Conservation (phyloP, 2,797 vertebrate genomes). For the Craterocephalus amniculus region DNA sequence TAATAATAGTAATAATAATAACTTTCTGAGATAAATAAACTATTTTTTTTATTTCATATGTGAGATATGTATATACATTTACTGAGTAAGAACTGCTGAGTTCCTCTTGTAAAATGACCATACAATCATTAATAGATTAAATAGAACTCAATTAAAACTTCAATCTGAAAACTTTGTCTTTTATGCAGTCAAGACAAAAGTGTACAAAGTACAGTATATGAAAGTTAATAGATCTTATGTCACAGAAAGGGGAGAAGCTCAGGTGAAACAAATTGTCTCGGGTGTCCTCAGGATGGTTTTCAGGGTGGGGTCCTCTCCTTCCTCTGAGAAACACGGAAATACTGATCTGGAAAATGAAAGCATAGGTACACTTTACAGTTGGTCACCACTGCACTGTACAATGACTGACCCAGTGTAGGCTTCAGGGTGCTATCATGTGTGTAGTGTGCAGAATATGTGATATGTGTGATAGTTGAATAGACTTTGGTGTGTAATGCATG, state of each 20-base stretch:
- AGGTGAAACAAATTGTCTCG: constrained; percentile 57
- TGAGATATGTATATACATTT: too few relatives aligned
- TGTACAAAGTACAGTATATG: background rate
- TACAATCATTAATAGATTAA: too few relatives aligned
- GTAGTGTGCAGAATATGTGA: background rate
- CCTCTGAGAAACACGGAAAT: constrained; percentile 64
- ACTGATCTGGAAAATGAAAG: constrained; percentile 62
- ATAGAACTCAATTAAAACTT: background rate
- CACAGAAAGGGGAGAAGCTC: constrained; percentile 59
- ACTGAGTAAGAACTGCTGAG: too few relatives aligned
- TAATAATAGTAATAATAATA: too few relatives aligned
- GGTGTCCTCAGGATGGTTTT: constrained; percentile 64
- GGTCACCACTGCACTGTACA: constrained; percentile 31
- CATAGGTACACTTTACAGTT: constrained; percentile 16
- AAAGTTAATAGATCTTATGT: constrained; percentile 59
- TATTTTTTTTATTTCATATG: too few relatives aligned
- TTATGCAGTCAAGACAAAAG: constrained; percentile 7
- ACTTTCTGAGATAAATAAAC: too few relatives aligned
- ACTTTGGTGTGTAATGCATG: background rate
- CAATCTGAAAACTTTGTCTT: background rate
- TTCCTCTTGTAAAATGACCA: too few relatives aligned
- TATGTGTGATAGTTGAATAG: too few relatives aligned
- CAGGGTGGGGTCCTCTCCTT: constrained; percentile 68
- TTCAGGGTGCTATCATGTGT: constrained; percentile 4
- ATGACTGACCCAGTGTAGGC: constrained; percentile 31